Conservation (phyloP, 2,113 vertebrate genomes). For the Aix galericulata region DNA sequence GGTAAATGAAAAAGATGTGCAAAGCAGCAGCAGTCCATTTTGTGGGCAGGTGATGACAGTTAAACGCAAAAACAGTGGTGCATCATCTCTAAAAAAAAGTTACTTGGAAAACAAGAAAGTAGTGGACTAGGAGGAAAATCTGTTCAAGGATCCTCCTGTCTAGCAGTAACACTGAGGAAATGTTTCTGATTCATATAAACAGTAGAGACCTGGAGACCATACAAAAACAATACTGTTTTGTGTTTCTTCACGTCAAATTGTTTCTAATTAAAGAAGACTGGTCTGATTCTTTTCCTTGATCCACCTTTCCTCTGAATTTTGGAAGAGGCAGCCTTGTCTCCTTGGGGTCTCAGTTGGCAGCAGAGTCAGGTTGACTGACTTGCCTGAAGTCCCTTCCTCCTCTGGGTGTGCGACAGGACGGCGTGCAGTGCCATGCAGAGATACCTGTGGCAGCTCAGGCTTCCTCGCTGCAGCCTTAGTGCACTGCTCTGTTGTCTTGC, state of each 20-base stretch:
- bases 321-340: not conserved
- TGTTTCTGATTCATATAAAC: not conserved
- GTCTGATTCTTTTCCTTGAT: not conserved
- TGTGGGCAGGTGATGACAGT: not conserved
- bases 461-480: not conserved
- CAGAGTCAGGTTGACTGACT: not conserved
- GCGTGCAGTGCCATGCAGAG: not conserved
- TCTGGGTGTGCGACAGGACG: not conserved
- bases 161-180: not conserved
- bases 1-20: not conserved
- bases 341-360: not conserved
- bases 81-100: not conserved
- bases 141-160: not conserved
- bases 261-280: not conserved
- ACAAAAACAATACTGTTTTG: fast-evolving
- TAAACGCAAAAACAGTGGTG: not conserved
- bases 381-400: not conserved
- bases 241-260: not conserved
- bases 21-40: not conserved
- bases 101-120: not conserved
- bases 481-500: not conserved
- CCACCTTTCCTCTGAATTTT: not conserved
- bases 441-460: not conserved
- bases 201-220: too few relatives aligned
- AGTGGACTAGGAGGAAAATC: not conserved